phyloP scores from a whole-genome alignment of 2,888 invertebrate species.

The Drosophila multiciliata region DNA sequence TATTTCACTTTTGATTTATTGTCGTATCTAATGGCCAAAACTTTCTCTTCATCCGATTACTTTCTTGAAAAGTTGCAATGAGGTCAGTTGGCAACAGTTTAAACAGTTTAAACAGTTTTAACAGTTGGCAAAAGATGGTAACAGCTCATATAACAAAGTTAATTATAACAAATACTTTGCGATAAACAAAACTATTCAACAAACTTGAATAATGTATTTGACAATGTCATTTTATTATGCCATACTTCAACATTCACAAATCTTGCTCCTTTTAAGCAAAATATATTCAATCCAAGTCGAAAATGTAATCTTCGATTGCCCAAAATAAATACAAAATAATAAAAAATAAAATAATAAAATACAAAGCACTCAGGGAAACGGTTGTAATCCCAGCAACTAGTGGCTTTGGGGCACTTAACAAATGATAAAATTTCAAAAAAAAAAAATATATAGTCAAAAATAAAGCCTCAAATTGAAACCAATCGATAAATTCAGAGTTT shows the following conservation, averaged over 20 bases:
- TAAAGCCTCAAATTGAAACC: neutral
- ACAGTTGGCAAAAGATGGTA: neutral
- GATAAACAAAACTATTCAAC: neutral
- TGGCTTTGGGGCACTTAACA: neutral
- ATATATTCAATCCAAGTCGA: constrained; percentile 4
- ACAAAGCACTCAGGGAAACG: neutral
- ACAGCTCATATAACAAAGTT: constrained; percentile 1
- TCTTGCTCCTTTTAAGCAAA: neutral
- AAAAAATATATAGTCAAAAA: neutral
- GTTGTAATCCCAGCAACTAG: constrained; percentile 8
- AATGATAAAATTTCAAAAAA: neutral
- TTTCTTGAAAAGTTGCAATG: constrained; percentile 1
- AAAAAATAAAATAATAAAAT: too few relatives aligned
- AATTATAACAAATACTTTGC: neutral
- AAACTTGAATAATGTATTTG: neutral
- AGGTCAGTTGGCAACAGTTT: neutral
- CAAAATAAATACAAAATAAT: constrained; percentile 11
- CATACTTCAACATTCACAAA: neutral
- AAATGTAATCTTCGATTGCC: constrained; percentile 1
- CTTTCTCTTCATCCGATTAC: neutral
- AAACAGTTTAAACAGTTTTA: neutral
- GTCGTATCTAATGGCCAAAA: neutral
- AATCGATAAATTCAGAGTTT: neutral
- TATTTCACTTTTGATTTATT: neutral
- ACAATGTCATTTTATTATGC: neutral